A percentile compares a stretch with the other conserved stretches of the same genome.
These are phyloP conservation scores for Melanaphis sacchari DNA, from an alignment of 1,140 invertebrate genomes.

Conservation along the genomic window DNA sequence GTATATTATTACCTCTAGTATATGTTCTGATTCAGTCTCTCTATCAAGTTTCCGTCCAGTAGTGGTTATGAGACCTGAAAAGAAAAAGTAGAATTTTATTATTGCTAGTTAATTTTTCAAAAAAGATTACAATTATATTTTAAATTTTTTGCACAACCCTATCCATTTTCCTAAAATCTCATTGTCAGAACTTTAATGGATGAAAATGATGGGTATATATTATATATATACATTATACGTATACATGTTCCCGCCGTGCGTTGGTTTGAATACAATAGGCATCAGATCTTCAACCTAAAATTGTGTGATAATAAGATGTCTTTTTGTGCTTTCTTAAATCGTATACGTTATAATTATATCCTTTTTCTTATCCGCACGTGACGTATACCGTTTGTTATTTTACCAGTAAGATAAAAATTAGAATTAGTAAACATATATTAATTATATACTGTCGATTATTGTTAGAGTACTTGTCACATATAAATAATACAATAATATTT, in stretches of 20 bases:
- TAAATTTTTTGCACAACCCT: background rate
- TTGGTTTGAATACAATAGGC: conserved; percentile 13
- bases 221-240: too few species aligned
- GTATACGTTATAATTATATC: conserved; percentile 4
- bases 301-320: background rate
- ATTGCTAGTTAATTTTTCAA: background rate
- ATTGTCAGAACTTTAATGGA: background rate
- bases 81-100: background rate
- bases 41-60: conserved; percentile 84
- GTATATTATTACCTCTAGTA: conserved; percentile 78
- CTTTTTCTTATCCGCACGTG: background rate
- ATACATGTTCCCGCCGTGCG: background rate
- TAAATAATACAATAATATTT: background rate
- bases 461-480: background rate
- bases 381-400: background rate
- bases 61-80: conserved; percentile 80
- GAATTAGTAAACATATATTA: background rate
- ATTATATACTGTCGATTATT: background rate
- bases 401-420: background rate
- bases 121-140: conserved; percentile 24
- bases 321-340: conserved; percentile 19
- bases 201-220: background rate
- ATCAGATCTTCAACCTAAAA: background rate
- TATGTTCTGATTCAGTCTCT: conserved; percentile 82
- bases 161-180: background rate